Conservation (phyloP, 2,888 invertebrate species). For the Nipponacmea schrenckii region DNA sequence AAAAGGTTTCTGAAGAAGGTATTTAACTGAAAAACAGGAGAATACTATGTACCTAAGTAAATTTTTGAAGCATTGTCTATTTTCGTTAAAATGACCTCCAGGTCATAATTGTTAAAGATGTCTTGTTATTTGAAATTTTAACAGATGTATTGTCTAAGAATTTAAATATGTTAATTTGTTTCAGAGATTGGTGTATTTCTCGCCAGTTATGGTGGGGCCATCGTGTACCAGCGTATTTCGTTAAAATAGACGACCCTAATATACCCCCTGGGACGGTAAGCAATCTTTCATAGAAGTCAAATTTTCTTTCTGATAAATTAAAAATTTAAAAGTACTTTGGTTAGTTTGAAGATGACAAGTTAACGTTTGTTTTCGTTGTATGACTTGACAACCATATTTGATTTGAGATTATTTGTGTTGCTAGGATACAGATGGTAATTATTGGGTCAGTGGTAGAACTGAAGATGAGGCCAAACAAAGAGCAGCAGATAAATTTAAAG, state of each 20-base stretch:
- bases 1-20: too few species aligned
- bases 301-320: too few species aligned
- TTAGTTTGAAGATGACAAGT: background rate
- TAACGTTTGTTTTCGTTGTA: background rate
- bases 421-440: constrained; percentile 67
- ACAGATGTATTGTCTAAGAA: too few species aligned
- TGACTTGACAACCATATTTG: background rate
- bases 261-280: constrained; percentile 64
- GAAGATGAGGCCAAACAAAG: constrained; percentile 83
- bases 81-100: too few species aligned
- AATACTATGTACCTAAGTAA: too few species aligned
- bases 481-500: constrained; percentile 79
- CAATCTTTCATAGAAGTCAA: too few species aligned
- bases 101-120: too few species aligned
- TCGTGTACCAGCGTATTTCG: constrained; percentile 92
- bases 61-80: too few species aligned
- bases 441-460: constrained; percentile 75
- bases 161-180: constrained; percentile 25
- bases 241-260: constrained; percentile 71
- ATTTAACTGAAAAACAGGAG: too few species aligned
- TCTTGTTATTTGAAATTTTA: too few species aligned
- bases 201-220: constrained; percentile 99
- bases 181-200: constrained; percentile 97
- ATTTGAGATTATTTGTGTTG: background rate
- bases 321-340: too few species aligned